phyloP scores from a whole-genome alignment of 2,113 vertebrate genomes.

The Rhombomys opimus region DNA sequence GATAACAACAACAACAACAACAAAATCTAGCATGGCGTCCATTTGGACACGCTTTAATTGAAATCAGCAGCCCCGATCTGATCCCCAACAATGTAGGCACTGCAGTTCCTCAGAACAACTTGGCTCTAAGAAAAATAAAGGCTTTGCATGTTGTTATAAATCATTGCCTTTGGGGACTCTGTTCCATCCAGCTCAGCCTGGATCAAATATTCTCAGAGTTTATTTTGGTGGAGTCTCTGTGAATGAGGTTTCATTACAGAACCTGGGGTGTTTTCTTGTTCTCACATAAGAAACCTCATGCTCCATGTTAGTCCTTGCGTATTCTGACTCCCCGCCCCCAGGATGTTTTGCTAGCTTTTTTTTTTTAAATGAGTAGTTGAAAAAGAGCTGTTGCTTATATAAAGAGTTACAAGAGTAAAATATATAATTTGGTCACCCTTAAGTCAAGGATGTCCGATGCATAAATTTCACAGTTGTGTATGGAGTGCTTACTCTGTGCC shows the following conservation, averaged over 20 bases:
- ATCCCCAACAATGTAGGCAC: neutral
- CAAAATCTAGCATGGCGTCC: neutral
- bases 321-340: neutral
- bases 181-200: neutral
- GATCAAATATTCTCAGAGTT: neutral
- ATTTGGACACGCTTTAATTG: neutral
- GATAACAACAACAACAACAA: neutral
- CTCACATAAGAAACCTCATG: neutral
- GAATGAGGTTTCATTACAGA: neutral
- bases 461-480: neutral
- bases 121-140: slow-evolving; percentile 47
- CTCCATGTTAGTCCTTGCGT: neutral
- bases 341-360: neutral
- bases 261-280: neutral
- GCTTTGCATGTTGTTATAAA: neutral
- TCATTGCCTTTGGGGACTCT: neutral
- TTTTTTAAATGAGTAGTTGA: neutral
- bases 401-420: neutral
- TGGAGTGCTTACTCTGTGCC: neutral
- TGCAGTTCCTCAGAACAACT: neutral
- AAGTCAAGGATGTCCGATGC: neutral
- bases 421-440: neutral
- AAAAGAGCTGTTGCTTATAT: neutral
- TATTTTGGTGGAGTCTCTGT: neutral
- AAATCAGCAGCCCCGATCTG: neutral